phyloP scores from a whole-genome alignment of 2,888 invertebrate genomes.

The Euzetes globulus region DNA sequence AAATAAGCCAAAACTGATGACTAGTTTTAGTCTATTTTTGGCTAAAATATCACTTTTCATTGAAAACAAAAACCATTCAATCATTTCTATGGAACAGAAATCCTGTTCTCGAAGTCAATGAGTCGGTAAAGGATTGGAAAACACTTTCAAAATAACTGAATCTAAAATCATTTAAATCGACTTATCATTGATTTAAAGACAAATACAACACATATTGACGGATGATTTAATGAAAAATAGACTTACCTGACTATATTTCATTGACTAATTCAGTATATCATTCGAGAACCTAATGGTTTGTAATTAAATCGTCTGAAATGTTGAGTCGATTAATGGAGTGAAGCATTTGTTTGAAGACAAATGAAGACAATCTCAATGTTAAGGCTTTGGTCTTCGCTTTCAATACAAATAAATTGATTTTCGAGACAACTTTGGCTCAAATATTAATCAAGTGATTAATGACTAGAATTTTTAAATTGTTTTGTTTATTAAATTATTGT shows the following conservation, averaged over 20 bases:
- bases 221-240: neutral
- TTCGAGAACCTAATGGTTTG: neutral
- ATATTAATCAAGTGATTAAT: too few relatives aligned
- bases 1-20: neutral
- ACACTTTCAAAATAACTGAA: too few relatives aligned
- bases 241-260: slow-evolving; percentile 31
- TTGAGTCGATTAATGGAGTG: neutral
- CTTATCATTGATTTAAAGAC: too few relatives aligned
- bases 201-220: neutral
- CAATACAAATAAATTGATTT: slow-evolving; percentile 8
- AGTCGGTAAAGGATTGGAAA: neutral
- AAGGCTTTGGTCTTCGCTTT: slow-evolving; percentile 3
- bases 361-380: neutral
- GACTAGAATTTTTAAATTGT: too few relatives aligned
- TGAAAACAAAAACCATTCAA: neutral
- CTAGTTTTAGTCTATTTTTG: neutral
- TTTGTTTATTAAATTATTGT: neutral
- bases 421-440: neutral
- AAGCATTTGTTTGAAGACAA: neutral
- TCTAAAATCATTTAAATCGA: too few relatives aligned
- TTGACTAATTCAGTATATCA: slow-evolving; percentile 8
- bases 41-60: neutral
- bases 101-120: neutral
- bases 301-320: neutral
- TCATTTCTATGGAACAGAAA: neutral